Base-by-base conservation (phyloP, 2,113 vertebrate species). In the Opisthocomus hoazin region DNA sequence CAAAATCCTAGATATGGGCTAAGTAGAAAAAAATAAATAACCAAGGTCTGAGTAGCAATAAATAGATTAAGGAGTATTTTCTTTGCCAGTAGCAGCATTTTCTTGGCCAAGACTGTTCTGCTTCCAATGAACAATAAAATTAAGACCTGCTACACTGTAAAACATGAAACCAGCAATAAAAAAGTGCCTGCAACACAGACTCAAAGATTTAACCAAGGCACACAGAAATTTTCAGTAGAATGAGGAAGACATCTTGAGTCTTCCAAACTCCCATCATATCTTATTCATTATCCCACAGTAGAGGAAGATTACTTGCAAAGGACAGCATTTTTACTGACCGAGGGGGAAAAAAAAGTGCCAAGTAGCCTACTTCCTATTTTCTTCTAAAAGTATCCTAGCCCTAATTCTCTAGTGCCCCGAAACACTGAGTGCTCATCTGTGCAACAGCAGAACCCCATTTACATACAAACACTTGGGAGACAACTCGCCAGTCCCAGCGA, bases 331-430 rank as follows among this genome's bases (percentile, higher is more conserved):
- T n/a, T 23, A 69, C 50, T 30, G 21, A 69, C 36, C 24, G 45
- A 30, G 51, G 50, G 17, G 22, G 43, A 63, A 45, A 19, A 41
- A 58, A 41, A 71, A n/a, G n/a, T n/a, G n/a, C n/a, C 53, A 37
- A 57, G 4, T 0, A n/a, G 17, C 11, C n/a, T 77, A 32, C 21
- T 45, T 53, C 29, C 12, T 36, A 34, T 15, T 19, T 61, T 54
- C 39, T 54, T 43, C 54, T 73, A 34, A 73, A 79, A 84, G 46
- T 46, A 84, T 9, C 11, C 14, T 53, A 74, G 66, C 22, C 39
- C 60, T 37, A 30, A 27, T 54, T 60, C 24, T 60, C 16, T 68
- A 36, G 64, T 1, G 0, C 20, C n/a, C 36, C 1, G 0, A 6
- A 70, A 70, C 3, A 11, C 0, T 39, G 37, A n/a, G 37, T 51